Base-by-base conservation (phyloP, 2,888 invertebrate species). In the Timandra comae region DNA sequence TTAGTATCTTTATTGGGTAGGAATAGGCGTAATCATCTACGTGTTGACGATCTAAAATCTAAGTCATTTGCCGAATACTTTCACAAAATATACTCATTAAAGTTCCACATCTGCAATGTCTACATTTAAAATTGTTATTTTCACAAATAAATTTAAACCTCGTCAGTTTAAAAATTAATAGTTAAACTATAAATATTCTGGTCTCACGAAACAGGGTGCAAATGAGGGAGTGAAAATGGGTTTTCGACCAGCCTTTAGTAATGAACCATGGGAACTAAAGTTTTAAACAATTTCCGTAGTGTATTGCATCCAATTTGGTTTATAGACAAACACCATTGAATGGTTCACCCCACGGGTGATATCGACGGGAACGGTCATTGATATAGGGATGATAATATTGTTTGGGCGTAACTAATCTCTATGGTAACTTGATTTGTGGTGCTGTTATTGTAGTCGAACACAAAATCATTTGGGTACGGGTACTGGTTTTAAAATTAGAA, bases 251-350 rank as follows among this genome's bases (percentile, higher is more conserved):
- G 53, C 51, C 63, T 56, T 46, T 42, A 37, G 39, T 27, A 39
- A 41, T 41, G 38, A 38, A 34, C 29, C 38, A 29, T 31, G 76
- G 78, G 77, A 74, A 81, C 79, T 69, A 57, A 51, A 63, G 70
- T 53, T 77, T 75, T 73, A 68, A 78, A 79, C 71, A 66, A 69
- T 77, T 76, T 65, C 66, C 71, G 49, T 73, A 74, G 71, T 75
- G 66, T 64, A 63, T 71, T 63, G 63, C 52, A 66, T 63, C 66
- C 72, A 76, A 78, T 79, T 77, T 68, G 62, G 60, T 57, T 16
- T 24, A 56, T 63, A 67, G 67, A 66, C 68, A 71, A 70, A 69
- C 57, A 64, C 59, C 58, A 66, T 76, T 68, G 70, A 69, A 66
- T 64, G 69, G 60, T 63, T 61, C 61, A 53, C 39, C 48, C 47